Evolutionary conservation across 2,888 invertebrate genomes (phyloP), one percentile per base, ranked within the genome.

Genomic region (Trichacis sp.): DNA sequence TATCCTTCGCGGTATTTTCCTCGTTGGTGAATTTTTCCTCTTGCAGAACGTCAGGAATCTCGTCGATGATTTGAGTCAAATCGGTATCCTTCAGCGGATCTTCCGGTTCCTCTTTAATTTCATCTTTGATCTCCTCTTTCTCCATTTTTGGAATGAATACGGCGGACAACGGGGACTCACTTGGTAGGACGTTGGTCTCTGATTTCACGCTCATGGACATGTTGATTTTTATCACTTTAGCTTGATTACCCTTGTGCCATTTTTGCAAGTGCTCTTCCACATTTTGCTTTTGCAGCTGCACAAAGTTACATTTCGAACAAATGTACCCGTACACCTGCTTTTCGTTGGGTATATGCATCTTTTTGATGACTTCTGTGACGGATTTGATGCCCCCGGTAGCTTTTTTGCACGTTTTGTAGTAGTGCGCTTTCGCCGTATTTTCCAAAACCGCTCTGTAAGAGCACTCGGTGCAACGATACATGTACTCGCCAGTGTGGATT

Each of bases 401-500:
- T 29, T 73, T 75, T 0, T 75, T 72, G 54, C 84, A 84, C 0
- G 74, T 70, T 53, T 82, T 81, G 43, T 83, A 83, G 30, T 75
- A 84, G 49, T 84, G 84, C 0, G 80, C 75, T n/a, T 69, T 78
- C 56, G 82, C 77, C 0, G 83, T 79, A 0, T 77, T 72, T 45
- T 75, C 81, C 0, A 78, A 73, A 73, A 76, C 86, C 78, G 71
- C 76, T 72, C 68, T 81, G 77, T 64, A 81, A 53, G 81, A 72
- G 70, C 94, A 94, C 46, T 85, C 83, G 0, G 87, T 87, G 79
- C 94, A 94, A 17, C 85, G 80, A 63, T 88, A 90, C 54, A 90
- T 87, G 72, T 90, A 92, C 83, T 95, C 94, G 0, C 94, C 94
- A 0, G 94, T 94, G 64, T 95, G 95, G 46, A 85, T 87, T 17